Conservation (phyloP, 2,113 vertebrate species). For the Aphyosemion australe region DNA sequence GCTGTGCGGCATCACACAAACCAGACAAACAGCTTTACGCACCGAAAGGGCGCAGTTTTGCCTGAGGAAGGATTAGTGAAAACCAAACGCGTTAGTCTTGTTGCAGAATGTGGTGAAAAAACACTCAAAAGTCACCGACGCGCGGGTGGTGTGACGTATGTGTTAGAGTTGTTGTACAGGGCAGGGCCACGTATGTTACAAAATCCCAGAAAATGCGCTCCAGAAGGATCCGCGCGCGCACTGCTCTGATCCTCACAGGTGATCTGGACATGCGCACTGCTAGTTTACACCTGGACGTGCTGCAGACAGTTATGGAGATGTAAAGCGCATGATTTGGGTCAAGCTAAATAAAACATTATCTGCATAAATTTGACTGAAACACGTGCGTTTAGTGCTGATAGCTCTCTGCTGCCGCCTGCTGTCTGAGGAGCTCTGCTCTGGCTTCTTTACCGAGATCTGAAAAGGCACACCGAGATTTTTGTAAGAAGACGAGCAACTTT, state of each 20-base stretch:
- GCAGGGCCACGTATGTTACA: constrained; percentile 21
- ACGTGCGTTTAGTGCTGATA: not conserved
- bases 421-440: not conserved
- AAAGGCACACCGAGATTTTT: too few relatives aligned
- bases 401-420: constrained; percentile 50
- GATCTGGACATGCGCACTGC: too few relatives aligned
- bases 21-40: too few relatives aligned
- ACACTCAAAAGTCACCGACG: not conserved
- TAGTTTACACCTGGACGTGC: too few relatives aligned
- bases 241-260: not conserved
- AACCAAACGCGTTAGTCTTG: not conserved
- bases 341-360: not conserved
- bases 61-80: too few relatives aligned
- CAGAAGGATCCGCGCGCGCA: not conserved
- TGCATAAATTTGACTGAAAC: not conserved
- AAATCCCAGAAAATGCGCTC: not conserved
- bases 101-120: not conserved
- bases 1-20: too few relatives aligned
- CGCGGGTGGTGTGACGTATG: constrained; percentile 5
- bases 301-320: too few relatives aligned
- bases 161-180: not conserved
- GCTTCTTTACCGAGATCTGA: too few relatives aligned
- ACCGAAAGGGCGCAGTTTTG: too few relatives aligned
- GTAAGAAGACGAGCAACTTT: too few relatives aligned
- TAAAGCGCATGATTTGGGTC: too few relatives aligned